Evolutionary conservation across 2,113 vertebrate genomes (phyloP), one percentile per base, ranked within the genome.

Genomic region (Ptilonorhynchus violaceus): DNA sequence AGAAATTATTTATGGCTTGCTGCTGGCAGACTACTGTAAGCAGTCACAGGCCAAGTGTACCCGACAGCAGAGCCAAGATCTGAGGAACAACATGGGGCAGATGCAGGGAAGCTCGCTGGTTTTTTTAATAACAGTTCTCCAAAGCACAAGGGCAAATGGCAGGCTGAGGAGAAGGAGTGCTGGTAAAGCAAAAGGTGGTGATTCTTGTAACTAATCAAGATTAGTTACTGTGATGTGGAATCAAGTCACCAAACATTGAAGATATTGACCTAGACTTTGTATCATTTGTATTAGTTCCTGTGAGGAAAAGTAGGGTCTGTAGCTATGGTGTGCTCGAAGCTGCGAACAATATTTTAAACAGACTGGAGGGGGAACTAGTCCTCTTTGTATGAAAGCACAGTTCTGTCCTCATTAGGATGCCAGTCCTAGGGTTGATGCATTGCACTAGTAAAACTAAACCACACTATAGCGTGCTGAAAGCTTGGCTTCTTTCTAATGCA

Each of bases 341-440:
- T 77, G 52, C 10, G 88, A 94, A 97, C 95, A 92, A 70, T 96
- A 93, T 96, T 96, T 95, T 95, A 92, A 96, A 94, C 90, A 90
- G 96, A 97, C 95, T 96, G 95, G 96, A 97, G 96, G 96, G 94
- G 96, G 95, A 97, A 96, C 93, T 96, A 96, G 92, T 95, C 93
- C 60, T 96, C 96, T 96, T 95, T 68, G 82, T 92, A 94, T 94
- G 96, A 93, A 89, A 93, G 88, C 72, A 30, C 13, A 80, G 88
- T 63, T 90, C 94, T 90, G 89, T 94, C 53, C 85, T 96, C 78
- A 66, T 82, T 53, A 85, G 87, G 85, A 91, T 95, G 92, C 81
- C 87, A 93, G 92, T 84, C 62, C 79, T 39, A 39, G 80, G 55
- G 91, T 7, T 90, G 93, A 96, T 83, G 87, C 81, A 73, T 79